Conservation (phyloP, 2,797 vertebrate species). For the Hippocampus kuda region DNA sequence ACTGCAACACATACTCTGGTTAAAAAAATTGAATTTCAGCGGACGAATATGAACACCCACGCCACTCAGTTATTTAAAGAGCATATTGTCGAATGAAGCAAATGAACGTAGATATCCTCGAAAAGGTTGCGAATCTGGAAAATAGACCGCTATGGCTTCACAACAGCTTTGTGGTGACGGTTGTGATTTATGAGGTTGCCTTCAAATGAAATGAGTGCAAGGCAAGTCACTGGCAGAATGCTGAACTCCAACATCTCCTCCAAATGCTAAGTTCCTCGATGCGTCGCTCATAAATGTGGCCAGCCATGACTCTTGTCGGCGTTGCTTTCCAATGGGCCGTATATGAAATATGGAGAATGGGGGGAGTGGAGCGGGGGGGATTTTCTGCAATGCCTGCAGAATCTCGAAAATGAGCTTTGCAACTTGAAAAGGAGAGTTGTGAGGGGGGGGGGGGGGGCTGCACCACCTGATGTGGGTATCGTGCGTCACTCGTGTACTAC, state of each 20-base stretch:
- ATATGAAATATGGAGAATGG: conserved; percentile 64
- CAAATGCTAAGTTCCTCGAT: conserved; percentile 35
- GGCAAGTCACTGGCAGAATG: conserved; percentile 35
- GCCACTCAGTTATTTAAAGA: no score
- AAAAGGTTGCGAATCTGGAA: neutral
- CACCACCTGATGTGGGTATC: conserved; percentile 9
- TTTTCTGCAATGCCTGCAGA: conserved; percentile 65
- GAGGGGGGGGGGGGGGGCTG: conserved; percentile 3
- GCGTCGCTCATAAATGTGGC: conserved; percentile 52
- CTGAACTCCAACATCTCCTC: conserved; percentile 48
- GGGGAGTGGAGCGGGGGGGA: conserved; percentile 38
- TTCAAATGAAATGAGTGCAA: neutral
- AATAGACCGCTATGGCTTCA: neutral
- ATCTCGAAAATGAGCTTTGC: conserved; percentile 62
- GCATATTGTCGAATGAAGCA: no score
- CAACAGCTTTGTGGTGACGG: neutral
- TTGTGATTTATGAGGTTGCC: neutral
- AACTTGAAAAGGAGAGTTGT: conserved; percentile 33
- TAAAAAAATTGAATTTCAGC: no score
- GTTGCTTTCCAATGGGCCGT: conserved; percentile 58
- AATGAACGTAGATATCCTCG: neutral
- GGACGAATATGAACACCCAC: no score
- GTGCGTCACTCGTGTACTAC: neutral
- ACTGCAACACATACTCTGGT: no score
- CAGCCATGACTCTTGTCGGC: conserved; percentile 43